Evolutionary conservation across 2,888 invertebrate species (phyloP).

Genomic region (Dermolepida albohirtum): DNA sequence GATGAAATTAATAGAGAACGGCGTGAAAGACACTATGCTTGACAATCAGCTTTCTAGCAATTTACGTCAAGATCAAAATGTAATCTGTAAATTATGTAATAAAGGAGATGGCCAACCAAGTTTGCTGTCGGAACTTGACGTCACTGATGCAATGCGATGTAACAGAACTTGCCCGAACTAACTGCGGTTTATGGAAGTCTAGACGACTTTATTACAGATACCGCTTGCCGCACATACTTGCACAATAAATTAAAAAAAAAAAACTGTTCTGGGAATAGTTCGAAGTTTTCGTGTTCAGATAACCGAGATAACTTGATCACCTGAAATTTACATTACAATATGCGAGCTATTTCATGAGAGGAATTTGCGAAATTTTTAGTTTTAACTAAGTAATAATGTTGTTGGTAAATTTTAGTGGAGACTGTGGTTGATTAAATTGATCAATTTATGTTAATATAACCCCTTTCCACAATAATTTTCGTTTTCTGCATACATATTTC

Average conservation of each 20-base stretch:
- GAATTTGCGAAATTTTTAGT: too few relatives aligned
- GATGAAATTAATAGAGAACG: not conserved
- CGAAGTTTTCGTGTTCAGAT: not conserved
- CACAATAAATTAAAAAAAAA: not conserved
- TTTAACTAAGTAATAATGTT: too few relatives aligned
- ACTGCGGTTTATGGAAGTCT: constrained; percentile 25
- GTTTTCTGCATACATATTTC: too few relatives aligned
- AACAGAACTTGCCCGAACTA: constrained; percentile 11
- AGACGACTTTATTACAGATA: constrained; percentile 19
- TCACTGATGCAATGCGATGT: constrained; percentile 18
- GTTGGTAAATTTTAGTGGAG: too few relatives aligned
- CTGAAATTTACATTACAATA: not conserved
- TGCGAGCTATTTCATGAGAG: too few relatives aligned
- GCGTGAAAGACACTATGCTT: constrained; percentile 4
- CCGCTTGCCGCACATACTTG: constrained; percentile 7
- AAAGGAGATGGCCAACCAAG: constrained; percentile 13
- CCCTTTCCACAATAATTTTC: too few relatives aligned
- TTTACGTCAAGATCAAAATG: constrained; percentile 10
- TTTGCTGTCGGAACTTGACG: constrained; percentile 3
- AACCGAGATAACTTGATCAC: constrained; percentile 4
- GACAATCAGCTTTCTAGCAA: constrained; percentile 3
- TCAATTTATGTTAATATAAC: too few relatives aligned
- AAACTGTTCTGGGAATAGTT: constrained; percentile 2
- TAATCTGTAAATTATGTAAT: constrained; percentile 16
- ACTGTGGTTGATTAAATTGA: too few relatives aligned